Base-by-base conservation (phyloP, 2,113 vertebrate species). In the Turnix velox region DNA sequence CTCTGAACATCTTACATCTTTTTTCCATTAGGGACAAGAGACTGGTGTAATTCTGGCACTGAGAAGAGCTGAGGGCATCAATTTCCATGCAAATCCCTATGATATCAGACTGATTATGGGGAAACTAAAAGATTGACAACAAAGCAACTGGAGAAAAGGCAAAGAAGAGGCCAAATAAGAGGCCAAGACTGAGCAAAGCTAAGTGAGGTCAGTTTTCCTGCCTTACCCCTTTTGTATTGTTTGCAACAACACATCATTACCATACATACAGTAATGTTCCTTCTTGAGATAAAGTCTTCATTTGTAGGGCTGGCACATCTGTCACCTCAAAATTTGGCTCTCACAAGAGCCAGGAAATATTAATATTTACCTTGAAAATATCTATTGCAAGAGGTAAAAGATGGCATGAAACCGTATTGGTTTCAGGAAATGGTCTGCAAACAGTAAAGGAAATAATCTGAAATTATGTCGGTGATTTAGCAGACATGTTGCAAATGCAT, bases 1-100 rank as follows among this genome's bases (percentile, higher is more conserved):
- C 0, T 67, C 83, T 71, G 88, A 79, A 71, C 49, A 43, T 48
- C 54, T 86, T 77, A 81, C 73, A 65, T 88, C 23, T 72, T 93
- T 93, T 90, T 95, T 94, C 91, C 80, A 84, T 75, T 59, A 92
- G 57, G 18, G 94, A 69, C 66, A 96, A 85, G 74, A 90, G 92
- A 35, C 57, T 80, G 17, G 71, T 95, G 80, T 86, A 90, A 84
- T 90, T 92, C 83, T 88, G 83, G 88, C 79, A 24, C 43, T 20
- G 65, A 65, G 86, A 94, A 68, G 65, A 90, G 83, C 40, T 93
- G 83, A 84, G 73, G 72, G 54, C 88, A 94, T 81, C 57, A 45
- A 52, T 84, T 93, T 87, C 66, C 65, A 33, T 18, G 65, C 51
- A 81, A 93, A 90, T 55, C 68, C 61, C 76, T 74, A 90, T 88